phyloP scores from a whole-genome alignment of 2,113 vertebrate species.

The Phylloscopus trochiloides region DNA sequence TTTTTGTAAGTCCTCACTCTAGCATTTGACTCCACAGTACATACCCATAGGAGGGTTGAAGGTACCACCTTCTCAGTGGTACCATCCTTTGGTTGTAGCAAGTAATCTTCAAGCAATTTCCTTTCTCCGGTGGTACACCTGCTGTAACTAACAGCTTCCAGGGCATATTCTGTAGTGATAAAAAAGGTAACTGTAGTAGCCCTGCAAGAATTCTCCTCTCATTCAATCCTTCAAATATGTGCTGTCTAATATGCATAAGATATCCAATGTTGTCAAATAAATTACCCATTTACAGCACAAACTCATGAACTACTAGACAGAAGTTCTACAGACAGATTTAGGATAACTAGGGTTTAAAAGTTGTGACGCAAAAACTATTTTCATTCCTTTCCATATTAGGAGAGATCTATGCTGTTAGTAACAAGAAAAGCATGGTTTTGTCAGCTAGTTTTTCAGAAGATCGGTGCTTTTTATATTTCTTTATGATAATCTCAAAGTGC shows the following conservation, averaged over 20 bases:
- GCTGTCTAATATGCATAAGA: neutral
- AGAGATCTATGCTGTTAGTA: neutral
- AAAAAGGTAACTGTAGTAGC: neutral
- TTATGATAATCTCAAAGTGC: neutral
- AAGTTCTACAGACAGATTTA: neutral
- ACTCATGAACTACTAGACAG: neutral
- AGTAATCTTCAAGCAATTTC: neutral
- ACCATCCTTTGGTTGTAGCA: neutral
- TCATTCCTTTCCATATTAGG: neutral
- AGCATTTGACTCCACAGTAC: neutral
- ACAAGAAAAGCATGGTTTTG: neutral
- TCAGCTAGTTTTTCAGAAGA: neutral
- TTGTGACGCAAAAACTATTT: neutral
- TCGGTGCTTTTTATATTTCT: constrained; percentile 10
- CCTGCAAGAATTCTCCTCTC: neutral
- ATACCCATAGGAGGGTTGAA: neutral
- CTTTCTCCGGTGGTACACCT: neutral
- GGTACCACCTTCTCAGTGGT: neutral
- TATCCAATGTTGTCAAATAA: neutral
- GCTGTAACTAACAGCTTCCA: neutral
- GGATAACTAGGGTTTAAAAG: neutral
- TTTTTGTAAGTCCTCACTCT: neutral
- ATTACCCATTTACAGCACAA: neutral
- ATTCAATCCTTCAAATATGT: neutral
- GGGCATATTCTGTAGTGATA: neutral